A percentile compares a stretch with the other conserved stretches of the same genome.
Evolutionary conservation across 2,113 vertebrate genomes (phyloP).

Genomic region (crab-eating macaque (Macaca fascicularis)): DNA sequence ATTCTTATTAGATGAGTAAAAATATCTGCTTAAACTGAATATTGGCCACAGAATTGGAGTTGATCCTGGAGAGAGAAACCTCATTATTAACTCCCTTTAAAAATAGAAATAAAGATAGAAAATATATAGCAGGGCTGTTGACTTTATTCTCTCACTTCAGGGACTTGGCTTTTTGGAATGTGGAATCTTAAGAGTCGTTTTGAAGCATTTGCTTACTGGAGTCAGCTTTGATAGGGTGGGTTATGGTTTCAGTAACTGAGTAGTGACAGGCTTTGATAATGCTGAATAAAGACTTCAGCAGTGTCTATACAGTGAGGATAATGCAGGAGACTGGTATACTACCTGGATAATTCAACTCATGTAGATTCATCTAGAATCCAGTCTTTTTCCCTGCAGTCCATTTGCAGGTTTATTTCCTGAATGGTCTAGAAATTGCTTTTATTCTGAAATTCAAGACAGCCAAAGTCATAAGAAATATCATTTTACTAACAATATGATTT

Average conservation of each 20-base stretch:
- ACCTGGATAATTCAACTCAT: not conserved
- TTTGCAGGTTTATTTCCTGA: constrained; percentile 1
- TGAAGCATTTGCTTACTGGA: not conserved
- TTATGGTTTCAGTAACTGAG: not conserved
- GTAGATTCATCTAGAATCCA: constrained; percentile 4
- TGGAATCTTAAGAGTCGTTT: not conserved
- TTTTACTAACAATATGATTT: constrained; percentile 52
- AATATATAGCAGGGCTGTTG: not conserved
- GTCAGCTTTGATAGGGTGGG: not conserved
- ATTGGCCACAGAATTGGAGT: not conserved
- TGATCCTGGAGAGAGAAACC: not conserved
- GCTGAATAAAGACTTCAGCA: not conserved
- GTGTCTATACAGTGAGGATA: not conserved
- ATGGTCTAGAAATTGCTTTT: constrained; percentile 28
- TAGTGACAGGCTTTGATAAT: not conserved
- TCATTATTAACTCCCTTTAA: constrained; percentile 33
- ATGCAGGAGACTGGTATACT: not conserved
- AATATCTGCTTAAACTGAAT: not conserved
- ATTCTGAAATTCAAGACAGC: not conserved
- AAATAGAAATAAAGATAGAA: not conserved
- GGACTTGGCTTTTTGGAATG: not conserved
- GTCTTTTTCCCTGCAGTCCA: not conserved
- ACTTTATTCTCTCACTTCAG: not conserved
- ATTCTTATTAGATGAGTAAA: constrained; percentile 25
- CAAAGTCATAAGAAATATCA: not conserved